These are phyloP conservation scores for Proterorhinus semilunaris DNA, from an alignment of 2,113 vertebrate genomes.

Conservation along the genomic window DNA sequence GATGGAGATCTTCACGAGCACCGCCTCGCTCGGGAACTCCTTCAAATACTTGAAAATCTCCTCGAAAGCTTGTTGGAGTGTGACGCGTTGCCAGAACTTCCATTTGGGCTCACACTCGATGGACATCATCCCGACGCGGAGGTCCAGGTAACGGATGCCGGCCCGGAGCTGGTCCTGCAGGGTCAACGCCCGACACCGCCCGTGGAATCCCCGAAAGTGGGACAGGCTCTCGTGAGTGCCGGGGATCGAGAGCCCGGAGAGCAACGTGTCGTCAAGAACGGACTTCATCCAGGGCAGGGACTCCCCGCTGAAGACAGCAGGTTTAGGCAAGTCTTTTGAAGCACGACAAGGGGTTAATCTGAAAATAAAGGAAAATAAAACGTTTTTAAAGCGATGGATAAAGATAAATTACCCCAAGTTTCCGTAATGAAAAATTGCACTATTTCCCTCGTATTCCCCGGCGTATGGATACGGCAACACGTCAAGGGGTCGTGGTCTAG, in stretches of 20 bases:
- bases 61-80: slow-evolving; percentile 30
- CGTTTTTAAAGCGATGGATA: too few species aligned
- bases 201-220: slow-evolving; percentile 14
- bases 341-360: slow-evolving; percentile 22
- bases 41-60: slow-evolving; percentile 42
- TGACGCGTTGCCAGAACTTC: neutral
- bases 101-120: neutral
- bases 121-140: slow-evolving; percentile 24
- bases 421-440: too few species aligned
- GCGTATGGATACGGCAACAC: too few species aligned
- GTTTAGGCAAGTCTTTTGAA: neutral
- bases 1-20: slow-evolving; percentile 57
- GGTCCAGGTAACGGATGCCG: slow-evolving; percentile 65
- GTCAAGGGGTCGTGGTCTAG: too few species aligned
- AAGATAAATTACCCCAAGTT: too few species aligned
- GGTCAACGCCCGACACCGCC: slow-evolving; percentile 53
- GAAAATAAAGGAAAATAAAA: slow-evolving; percentile 1
- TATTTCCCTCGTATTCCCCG: too few species aligned
- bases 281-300: slow-evolving; percentile 59
- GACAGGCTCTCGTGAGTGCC: slow-evolving; percentile 64
- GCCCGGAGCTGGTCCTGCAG: slow-evolving; percentile 58
- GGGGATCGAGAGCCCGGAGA: slow-evolving; percentile 66
- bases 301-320: slow-evolving; percentile 32
- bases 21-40: slow-evolving; percentile 28
- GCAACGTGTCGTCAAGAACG: slow-evolving; percentile 27